Conservation (phyloP, 2,113 vertebrate species). For the Lethenteron reissneri region DNA sequence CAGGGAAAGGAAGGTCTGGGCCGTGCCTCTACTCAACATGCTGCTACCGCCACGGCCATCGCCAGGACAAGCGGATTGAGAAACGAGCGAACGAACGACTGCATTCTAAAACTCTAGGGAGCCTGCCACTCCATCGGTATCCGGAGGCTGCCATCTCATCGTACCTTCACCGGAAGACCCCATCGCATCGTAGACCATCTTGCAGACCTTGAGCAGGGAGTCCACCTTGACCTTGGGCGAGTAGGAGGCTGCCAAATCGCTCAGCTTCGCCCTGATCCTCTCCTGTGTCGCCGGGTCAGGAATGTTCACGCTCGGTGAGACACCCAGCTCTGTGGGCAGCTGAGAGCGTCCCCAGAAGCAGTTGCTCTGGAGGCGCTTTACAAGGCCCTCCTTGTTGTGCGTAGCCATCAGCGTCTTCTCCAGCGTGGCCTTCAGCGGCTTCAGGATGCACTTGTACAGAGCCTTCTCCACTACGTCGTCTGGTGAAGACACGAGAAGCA, state of each 20-base stretch:
- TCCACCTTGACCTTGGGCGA: constrained; percentile 87
- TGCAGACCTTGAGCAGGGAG: constrained; percentile 63
- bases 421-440: constrained; percentile 51
- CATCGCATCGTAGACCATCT: constrained; percentile 87
- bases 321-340: constrained; percentile 62
- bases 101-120: no score
- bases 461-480: constrained; percentile 72
- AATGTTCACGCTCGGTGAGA: constrained; percentile 34
- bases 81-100: no score
- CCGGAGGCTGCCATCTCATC: no score
- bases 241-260: constrained; percentile 78
- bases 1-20: no score
- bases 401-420: constrained; percentile 51
- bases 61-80: no score
- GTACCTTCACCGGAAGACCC: constrained; percentile 17
- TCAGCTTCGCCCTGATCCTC: constrained; percentile 75
- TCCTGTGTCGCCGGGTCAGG: constrained; percentile 60
- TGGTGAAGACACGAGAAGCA: constrained; percentile 20
- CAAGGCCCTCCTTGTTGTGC: constrained; percentile 43
- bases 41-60: no score
- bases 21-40: no score
- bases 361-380: constrained; percentile 69
- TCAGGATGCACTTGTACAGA: constrained; percentile 89
- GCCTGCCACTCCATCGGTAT: no score
- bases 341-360: constrained; percentile 52